A percentile compares a stretch with the other conserved stretches of the same genome.
These are phyloP conservation scores for Nicator chloris DNA, from an alignment of 2,113 vertebrate species.

Conservation along the genomic window DNA sequence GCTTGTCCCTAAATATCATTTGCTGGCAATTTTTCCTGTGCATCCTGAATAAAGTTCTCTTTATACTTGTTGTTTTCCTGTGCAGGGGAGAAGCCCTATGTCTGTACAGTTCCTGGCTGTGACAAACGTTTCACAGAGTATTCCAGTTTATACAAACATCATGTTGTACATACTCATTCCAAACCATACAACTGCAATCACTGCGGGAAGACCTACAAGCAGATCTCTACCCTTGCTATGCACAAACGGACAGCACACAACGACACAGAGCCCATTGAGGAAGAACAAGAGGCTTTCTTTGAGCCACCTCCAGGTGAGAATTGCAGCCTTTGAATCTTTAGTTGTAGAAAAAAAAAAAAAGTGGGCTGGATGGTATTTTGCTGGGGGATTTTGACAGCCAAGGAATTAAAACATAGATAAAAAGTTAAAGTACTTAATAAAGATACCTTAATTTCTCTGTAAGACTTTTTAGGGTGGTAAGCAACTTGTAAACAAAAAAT, in stretches of 20 bases:
- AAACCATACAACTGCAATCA: constrained; percentile 99
- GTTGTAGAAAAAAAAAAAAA: neutral
- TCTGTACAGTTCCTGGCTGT: constrained; percentile 96
- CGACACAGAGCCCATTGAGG: constrained; percentile 96
- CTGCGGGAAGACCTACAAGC: constrained; percentile 98
- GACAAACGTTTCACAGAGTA: constrained; percentile 99
- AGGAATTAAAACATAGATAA: neutral
- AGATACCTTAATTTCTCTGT: neutral
- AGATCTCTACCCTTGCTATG: constrained; percentile 98
- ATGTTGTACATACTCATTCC: constrained; percentile 97
- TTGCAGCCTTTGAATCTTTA: neutral
- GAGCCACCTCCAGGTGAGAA: constrained; percentile 89
- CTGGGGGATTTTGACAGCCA: neutral
- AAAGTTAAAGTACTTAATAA: neutral
- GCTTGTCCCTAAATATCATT: neutral
- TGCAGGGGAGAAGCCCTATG: constrained; percentile 97
- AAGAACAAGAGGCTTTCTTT: constrained; percentile 95
- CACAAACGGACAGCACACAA: constrained; percentile 97
- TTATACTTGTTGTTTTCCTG: neutral
- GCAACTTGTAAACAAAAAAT: neutral
- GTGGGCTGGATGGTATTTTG: neutral
- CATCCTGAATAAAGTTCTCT: neutral
- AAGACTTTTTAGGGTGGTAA: neutral
- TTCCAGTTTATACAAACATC: constrained; percentile 98
- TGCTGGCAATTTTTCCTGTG: neutral